phyloP scores from a whole-genome alignment of 2,888 invertebrate genomes.

The Lasioglossum zephyrum region DNA sequence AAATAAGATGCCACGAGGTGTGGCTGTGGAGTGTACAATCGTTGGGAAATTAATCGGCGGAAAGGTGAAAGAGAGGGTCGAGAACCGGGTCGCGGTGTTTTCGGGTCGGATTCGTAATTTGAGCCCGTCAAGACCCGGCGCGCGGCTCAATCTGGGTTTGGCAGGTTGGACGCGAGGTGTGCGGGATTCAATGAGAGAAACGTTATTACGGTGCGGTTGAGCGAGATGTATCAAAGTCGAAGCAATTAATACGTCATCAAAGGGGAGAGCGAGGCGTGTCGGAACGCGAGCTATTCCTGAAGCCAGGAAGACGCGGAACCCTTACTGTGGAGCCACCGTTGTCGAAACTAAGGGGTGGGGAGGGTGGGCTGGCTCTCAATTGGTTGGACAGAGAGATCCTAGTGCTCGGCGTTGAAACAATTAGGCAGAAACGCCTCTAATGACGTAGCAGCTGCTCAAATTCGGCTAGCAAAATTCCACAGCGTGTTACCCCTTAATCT shows the following conservation, averaged over 20 bases:
- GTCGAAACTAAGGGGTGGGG: background rate
- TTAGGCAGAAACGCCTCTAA: constrained; percentile 70
- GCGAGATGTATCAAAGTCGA: constrained; percentile 74
- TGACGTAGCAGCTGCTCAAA: constrained; percentile 65
- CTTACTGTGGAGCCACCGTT: constrained; percentile 29
- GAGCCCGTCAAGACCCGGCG: constrained; percentile 21
- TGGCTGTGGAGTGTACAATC: background rate
- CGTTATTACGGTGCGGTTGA: constrained; percentile 52
- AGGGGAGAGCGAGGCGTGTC: constrained; percentile 57
- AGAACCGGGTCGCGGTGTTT: background rate
- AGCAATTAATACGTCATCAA: constrained; percentile 80
- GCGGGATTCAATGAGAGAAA: constrained; percentile 46
- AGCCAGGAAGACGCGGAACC: constrained; percentile 52
- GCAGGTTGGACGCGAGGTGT: background rate
- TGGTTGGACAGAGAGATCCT: constrained; percentile 30
- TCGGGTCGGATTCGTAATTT: background rate
- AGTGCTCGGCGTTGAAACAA: constrained; percentile 65
- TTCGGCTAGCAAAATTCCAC: constrained; percentile 64
- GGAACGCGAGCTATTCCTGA: constrained; percentile 67
- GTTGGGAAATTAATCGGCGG: constrained; percentile 5
- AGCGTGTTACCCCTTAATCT: constrained; percentile 58
- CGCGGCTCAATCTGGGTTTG: constrained; percentile 18
- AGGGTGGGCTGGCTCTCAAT: background rate
- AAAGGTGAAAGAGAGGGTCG: background rate
- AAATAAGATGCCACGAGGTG: background rate